Evolutionary conservation across 2,797 vertebrate species (phyloP).

Genomic region (Fratercula arctica): DNA sequence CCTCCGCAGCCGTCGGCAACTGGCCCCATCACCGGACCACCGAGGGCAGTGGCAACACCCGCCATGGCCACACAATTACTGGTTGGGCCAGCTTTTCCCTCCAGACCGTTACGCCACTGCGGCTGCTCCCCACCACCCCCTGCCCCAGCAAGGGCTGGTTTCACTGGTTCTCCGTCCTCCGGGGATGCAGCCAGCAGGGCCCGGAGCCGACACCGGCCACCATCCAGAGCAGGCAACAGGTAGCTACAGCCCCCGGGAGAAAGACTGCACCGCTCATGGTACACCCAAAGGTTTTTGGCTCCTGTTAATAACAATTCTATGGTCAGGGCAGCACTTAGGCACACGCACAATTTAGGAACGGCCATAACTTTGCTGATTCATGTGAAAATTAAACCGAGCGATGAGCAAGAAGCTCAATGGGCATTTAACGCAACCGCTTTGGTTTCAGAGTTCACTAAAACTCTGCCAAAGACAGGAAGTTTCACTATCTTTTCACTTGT

Average conservation of each 20-base stretch:
- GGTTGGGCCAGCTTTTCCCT: background rate
- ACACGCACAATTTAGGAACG: fast-evolving
- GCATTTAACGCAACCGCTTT: fast-evolving
- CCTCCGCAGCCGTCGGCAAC: background rate
- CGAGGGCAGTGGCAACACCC: fast-evolving
- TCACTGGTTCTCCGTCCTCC: background rate
- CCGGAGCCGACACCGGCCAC: background rate
- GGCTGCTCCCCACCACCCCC: background rate
- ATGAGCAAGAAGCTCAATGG: fast-evolving
- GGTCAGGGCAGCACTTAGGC: fast-evolving
- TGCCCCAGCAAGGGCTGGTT: background rate
- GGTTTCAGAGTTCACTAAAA: background rate
- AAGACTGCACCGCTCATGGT: background rate
- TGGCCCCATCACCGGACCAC: background rate
- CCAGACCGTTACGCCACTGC: background rate
- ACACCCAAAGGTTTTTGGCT: background rate
- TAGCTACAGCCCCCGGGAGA: background rate
- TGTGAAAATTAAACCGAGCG: background rate
- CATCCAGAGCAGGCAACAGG: background rate
- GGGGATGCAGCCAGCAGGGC: fast-evolving
- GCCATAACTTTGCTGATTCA: background rate
- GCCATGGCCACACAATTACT: fast-evolving
- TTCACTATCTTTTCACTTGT: background rate
- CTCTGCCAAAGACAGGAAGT: background rate
- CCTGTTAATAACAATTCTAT: fast-evolving